A percentile compares a stretch with the other conserved stretches of the same genome.
Evolutionary conservation across 2,113 vertebrate genomes (phyloP).

Genomic region (Psilopogon haemacephalus): DNA sequence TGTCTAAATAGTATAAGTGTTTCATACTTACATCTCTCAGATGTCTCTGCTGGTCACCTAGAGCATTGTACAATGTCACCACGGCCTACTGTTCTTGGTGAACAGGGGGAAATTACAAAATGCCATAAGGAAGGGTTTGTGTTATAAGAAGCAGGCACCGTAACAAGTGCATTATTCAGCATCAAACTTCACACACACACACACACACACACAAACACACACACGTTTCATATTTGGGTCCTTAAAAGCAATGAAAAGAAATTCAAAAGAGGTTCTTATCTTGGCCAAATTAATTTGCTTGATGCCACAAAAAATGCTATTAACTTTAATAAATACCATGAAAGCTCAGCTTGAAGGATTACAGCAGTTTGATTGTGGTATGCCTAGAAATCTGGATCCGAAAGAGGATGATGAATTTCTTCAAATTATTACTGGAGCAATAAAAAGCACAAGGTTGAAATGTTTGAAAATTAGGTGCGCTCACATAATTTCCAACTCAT

Average conservation of each 20-base stretch:
- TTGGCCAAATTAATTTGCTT: not conserved
- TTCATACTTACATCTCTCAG: not conserved
- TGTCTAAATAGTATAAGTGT: not conserved
- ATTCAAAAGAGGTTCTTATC: not conserved
- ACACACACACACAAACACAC: fast-evolving
- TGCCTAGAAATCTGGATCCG: slow-evolving; percentile 45
- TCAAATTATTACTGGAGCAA: slow-evolving; percentile 40
- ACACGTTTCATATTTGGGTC: not conserved
- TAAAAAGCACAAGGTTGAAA: slow-evolving; percentile 48
- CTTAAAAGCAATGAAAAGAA: not conserved
- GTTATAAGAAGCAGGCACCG: not conserved
- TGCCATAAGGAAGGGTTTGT: not conserved
- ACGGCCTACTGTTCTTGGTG: not conserved
- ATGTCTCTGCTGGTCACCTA: not conserved
- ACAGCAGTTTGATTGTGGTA: not conserved
- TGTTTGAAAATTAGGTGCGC: slow-evolving; percentile 30
- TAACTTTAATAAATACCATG: slow-evolving; percentile 46
- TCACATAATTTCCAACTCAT: slow-evolving; percentile 55
- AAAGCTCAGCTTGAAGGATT: slow-evolving; percentile 64
- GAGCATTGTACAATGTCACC: fast-evolving
- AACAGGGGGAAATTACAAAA: not conserved
- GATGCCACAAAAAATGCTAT: not conserved
- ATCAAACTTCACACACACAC: not conserved
- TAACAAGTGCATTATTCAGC: not conserved
- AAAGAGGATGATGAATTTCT: slow-evolving; percentile 35